Evolutionary conservation across 2,888 invertebrate genomes (phyloP).

Genomic region (Diarsia brunnea): DNA sequence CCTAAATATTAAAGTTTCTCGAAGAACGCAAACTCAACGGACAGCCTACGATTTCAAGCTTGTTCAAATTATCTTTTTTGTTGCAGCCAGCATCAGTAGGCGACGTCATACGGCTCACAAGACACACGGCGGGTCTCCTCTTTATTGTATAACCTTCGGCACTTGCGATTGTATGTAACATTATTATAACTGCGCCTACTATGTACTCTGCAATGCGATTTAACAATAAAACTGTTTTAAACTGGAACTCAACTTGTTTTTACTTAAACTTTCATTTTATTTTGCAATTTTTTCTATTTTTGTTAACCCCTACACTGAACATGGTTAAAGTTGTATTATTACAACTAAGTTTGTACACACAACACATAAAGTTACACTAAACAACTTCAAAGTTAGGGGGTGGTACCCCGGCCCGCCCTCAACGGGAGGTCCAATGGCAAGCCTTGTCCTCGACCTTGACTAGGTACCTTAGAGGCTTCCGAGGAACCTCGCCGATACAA

Average conservation of each 20-base stretch:
- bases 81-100: slow-evolving; percentile 71
- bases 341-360: slow-evolving; percentile 10
- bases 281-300: slow-evolving; percentile 22
- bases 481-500: slow-evolving; percentile 63
- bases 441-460: slow-evolving; percentile 69
- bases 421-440: slow-evolving; percentile 74
- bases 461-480: slow-evolving; percentile 67
- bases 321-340: slow-evolving; percentile 18
- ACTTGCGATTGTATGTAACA: slow-evolving; percentile 70
- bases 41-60: slow-evolving; percentile 74
- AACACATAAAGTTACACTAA: slow-evolving; percentile 25
- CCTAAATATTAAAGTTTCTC: slow-evolving; percentile 80
- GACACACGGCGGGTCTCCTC: slow-evolving; percentile 26
- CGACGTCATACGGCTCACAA: slow-evolving; percentile 26
- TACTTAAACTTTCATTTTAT: slow-evolving; percentile 32
- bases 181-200: slow-evolving; percentile 35
- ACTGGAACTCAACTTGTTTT: slow-evolving; percentile 46
- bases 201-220: slow-evolving; percentile 61
- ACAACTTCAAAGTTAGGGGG: slow-evolving; percentile 58
- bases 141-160: slow-evolving; percentile 58
- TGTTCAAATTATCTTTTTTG: slow-evolving; percentile 74
- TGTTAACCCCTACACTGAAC: slow-evolving; percentile 42
- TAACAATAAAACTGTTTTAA: slow-evolving; percentile 50
- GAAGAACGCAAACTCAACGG: slow-evolving; percentile 77
- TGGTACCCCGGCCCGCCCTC: slow-evolving; percentile 76